phyloP scores from a whole-genome alignment of 2,797 vertebrate species.

The Scolopax rusticola region DNA sequence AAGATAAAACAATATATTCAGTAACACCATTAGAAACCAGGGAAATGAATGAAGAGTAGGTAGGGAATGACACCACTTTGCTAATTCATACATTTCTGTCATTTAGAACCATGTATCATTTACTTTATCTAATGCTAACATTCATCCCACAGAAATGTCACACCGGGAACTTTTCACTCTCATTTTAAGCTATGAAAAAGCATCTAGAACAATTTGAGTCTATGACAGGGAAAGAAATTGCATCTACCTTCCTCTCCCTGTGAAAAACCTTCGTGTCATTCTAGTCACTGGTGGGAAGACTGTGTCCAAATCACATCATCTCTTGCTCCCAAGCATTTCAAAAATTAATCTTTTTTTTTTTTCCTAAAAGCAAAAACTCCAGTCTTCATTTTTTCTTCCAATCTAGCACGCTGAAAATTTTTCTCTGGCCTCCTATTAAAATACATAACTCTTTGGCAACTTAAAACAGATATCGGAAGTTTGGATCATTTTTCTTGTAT shows the following conservation, averaged over 20 bases:
- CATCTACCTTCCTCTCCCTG: neutral
- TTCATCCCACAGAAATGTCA: neutral
- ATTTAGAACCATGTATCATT: neutral
- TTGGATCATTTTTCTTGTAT: neutral
- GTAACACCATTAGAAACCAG: neutral
- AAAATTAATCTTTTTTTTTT: neutral
- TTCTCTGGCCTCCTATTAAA: neutral
- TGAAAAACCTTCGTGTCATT: neutral
- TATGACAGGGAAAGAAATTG: neutral
- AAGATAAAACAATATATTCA: neutral
- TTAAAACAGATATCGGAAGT: neutral
- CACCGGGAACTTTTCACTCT: neutral
- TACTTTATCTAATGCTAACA: neutral
- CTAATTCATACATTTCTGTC: neutral
- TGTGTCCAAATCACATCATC: neutral
- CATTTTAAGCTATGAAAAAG: neutral
- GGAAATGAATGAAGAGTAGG: neutral
- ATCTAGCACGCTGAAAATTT: neutral
- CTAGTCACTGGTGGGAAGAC: neutral
- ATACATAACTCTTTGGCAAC: neutral
- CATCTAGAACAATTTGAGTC: neutral
- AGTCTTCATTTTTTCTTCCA: neutral
- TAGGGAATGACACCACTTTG: neutral
- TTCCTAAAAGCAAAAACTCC: neutral
- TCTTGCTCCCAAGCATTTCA: neutral